Conservation (phyloP, 1,140 invertebrate species). For the Bombus vancouverensis region DNA sequence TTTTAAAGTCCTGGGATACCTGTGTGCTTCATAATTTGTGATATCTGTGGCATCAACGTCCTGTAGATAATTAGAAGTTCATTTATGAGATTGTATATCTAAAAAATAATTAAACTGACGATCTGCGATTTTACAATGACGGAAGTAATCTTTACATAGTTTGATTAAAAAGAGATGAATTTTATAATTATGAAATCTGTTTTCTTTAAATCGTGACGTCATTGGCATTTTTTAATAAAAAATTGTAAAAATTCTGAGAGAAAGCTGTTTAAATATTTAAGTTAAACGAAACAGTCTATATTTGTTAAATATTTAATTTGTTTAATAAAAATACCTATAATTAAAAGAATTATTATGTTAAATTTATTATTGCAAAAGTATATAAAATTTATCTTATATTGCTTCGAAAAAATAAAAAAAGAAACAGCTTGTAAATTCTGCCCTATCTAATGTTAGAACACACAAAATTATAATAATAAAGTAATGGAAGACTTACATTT, state of each 20-base stretch:
- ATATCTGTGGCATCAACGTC: neutral
- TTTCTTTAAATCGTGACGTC: neutral
- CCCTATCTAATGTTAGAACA: neutral
- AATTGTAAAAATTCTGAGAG: neutral
- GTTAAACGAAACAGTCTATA: neutral
- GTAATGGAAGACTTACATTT: conserved; percentile 15
- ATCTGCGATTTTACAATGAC: neutral
- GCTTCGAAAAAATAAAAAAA: neutral
- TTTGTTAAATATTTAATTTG: neutral
- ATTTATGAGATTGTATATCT: neutral
- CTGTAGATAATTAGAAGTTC: conserved; percentile 21
- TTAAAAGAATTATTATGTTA: neutral
- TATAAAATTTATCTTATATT: neutral
- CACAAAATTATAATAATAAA: neutral
- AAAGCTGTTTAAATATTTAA: neutral
- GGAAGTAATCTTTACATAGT: too few relatives aligned
- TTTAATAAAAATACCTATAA: neutral
- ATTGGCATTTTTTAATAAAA: neutral
- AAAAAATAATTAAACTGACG: neutral
- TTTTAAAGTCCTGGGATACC: conserved; percentile 2
- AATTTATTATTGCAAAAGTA: neutral
- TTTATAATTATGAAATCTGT: neutral
- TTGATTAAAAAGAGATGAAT: neutral
- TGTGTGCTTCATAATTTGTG: neutral
- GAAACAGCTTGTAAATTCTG: neutral